Evolutionary conservation across 2,888 invertebrate species (phyloP).

Genomic region (Trissolcus japonicus): DNA sequence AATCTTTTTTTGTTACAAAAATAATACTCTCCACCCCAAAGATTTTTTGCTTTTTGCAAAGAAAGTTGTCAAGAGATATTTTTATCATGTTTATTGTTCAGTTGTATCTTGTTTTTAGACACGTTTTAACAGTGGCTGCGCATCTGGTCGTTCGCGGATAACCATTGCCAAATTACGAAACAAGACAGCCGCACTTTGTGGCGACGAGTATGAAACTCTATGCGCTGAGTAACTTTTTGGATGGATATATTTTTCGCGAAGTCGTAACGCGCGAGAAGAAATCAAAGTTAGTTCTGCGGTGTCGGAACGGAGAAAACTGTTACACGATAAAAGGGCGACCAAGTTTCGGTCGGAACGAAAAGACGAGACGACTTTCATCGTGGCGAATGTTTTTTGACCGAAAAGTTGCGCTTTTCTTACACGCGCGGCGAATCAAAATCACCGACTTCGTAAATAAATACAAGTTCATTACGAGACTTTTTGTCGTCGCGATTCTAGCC

Average conservation of each 20-base stretch:
- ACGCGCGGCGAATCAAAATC: constrained; percentile 46
- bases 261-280: constrained; percentile 57
- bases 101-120: constrained; percentile 4
- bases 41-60: too few relatives aligned
- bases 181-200: constrained; percentile 45
- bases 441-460: constrained; percentile 39
- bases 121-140: constrained; percentile 24
- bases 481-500: constrained; percentile 7
- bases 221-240: constrained; percentile 63
- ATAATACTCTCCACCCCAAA: background rate
- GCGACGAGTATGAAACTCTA: constrained; percentile 55
- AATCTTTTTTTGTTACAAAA: background rate
- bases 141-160: constrained; percentile 46
- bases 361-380: constrained; percentile 47
- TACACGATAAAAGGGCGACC: constrained; percentile 52
- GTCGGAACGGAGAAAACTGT: constrained; percentile 45
- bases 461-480: constrained; percentile 35
- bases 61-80: constrained; percentile 19
- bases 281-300: constrained; percentile 65
- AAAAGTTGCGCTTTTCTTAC: constrained; percentile 41
- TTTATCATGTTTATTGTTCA: constrained; percentile 13
- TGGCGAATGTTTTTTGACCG: constrained; percentile 31
- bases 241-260: constrained; percentile 69
- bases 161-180: constrained; percentile 50
- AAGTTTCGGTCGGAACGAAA: constrained; percentile 62